A percentile compares a stretch with the other conserved stretches of the same genome.
phyloP scores from a whole-genome alignment of 2,888 invertebrate species.

The Dinocampus coccinellae region DNA sequence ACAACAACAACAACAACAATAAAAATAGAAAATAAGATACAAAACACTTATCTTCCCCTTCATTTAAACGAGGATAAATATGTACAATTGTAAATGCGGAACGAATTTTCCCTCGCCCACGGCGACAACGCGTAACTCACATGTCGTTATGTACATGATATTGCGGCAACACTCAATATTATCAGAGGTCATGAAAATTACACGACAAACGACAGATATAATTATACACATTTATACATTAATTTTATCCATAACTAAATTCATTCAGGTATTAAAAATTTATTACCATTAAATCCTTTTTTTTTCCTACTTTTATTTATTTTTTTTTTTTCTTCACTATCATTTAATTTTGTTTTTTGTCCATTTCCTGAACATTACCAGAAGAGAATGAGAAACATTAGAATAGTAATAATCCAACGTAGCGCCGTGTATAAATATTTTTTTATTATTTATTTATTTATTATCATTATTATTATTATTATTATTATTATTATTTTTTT shows the following conservation, averaged over 20 bases:
- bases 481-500: too few relatives aligned
- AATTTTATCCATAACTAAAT: too few relatives aligned
- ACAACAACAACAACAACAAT: neutral
- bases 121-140: slow-evolving; percentile 35
- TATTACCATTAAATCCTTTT: too few relatives aligned
- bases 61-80: slow-evolving; percentile 15
- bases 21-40: slow-evolving; percentile 4
- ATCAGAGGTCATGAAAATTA: neutral
- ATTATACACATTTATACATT: neutral
- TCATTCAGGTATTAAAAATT: too few relatives aligned
- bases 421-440: neutral
- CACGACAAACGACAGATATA: neutral
- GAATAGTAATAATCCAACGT: neutral
- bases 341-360: neutral
- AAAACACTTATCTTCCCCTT: neutral
- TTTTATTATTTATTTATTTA: too few relatives aligned
- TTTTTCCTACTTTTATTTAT: neutral
- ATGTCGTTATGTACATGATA: slow-evolving; percentile 29
- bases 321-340: neutral
- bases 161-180: neutral
- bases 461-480: too few relatives aligned
- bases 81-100: slow-evolving; percentile 32
- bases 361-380: neutral
- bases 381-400: neutral
- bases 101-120: slow-evolving; percentile 40